Conservation (phyloP, 2,888 invertebrate species). For the Polyploca ridens region DNA sequence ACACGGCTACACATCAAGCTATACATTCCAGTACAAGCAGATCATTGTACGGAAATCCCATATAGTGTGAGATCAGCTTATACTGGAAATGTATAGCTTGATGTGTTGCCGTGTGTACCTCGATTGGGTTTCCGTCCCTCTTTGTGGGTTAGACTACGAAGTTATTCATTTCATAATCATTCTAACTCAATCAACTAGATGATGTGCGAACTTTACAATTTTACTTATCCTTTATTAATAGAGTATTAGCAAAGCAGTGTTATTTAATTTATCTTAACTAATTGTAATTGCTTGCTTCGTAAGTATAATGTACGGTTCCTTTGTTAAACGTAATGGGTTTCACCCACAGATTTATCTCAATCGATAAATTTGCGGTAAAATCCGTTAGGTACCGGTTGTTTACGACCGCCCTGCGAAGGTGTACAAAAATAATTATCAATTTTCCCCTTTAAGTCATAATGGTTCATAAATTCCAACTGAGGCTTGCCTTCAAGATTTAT, state of each 20-base stretch:
- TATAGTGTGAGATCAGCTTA: too few species aligned
- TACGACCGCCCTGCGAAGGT: conserved; percentile 14
- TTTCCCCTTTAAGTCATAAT: conserved; percentile 52
- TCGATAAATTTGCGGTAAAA: conserved; percentile 15
- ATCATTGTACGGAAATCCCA: too few species aligned
- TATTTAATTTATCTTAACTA: background rate
- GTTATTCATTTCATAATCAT: background rate
- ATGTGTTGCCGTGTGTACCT: too few species aligned
- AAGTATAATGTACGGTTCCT: background rate
- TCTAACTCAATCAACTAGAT: background rate
- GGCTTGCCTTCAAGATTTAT: conserved; percentile 54
- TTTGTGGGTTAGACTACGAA: background rate
- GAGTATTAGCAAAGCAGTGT: background rate
- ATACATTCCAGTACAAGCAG: too few species aligned
- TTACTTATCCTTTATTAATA: too few species aligned
- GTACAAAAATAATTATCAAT: conserved; percentile 54
- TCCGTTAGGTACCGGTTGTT: conserved; percentile 31
- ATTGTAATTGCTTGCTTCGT: background rate
- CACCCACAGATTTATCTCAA: background rate
- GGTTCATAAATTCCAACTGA: conserved; percentile 53
- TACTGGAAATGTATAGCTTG: too few species aligned
- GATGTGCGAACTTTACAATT: background rate
- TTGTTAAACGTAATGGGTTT: background rate
- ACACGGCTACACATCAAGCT: too few species aligned
- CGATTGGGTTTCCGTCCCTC: background rate